A percentile compares a stretch with the other conserved stretches of the same genome.
Conservation (phyloP, 1,140 invertebrate species). For the Hylaeus volcanicus region DNA sequence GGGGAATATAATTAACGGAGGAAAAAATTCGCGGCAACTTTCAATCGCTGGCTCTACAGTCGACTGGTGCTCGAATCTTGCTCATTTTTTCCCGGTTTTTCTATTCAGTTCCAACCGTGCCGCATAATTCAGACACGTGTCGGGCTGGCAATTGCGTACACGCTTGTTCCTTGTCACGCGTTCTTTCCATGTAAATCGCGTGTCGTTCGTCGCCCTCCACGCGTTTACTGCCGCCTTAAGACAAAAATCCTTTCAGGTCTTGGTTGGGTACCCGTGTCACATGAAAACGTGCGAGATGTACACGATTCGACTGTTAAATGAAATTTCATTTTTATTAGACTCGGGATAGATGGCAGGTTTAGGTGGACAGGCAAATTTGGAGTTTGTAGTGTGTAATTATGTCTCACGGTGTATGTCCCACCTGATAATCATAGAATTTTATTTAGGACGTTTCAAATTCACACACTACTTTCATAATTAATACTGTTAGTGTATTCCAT, state of each 20-base stretch:
- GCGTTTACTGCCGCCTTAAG: not conserved
- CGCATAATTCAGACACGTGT: conserved; percentile 53
- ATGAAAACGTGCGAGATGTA: too few species aligned
- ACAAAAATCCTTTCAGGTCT: not conserved
- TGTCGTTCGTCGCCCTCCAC: conserved; percentile 6
- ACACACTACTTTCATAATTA: too few species aligned
- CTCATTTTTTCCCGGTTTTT: conserved; percentile 31
- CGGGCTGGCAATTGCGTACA: conserved; percentile 41
- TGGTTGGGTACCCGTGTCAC: not conserved
- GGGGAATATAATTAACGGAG: conserved; percentile 68
- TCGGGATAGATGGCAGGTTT: too few species aligned
- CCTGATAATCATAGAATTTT: too few species aligned
- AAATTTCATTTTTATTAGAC: too few species aligned
- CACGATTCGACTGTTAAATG: too few species aligned
- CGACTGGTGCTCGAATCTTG: conserved; percentile 47
- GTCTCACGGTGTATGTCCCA: too few species aligned
- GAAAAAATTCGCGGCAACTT: conserved; percentile 69
- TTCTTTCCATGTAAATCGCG: conserved; percentile 54
- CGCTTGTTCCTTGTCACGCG: conserved; percentile 49
- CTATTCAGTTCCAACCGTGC: conserved; percentile 19
- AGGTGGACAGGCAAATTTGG: too few species aligned
- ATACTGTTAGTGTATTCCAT: too few species aligned
- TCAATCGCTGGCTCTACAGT: conserved; percentile 58
- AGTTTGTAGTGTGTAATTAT: too few species aligned
- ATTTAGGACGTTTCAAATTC: too few species aligned